Base-by-base conservation (phyloP, 2,113 vertebrate genomes). In the Grus americana region DNA sequence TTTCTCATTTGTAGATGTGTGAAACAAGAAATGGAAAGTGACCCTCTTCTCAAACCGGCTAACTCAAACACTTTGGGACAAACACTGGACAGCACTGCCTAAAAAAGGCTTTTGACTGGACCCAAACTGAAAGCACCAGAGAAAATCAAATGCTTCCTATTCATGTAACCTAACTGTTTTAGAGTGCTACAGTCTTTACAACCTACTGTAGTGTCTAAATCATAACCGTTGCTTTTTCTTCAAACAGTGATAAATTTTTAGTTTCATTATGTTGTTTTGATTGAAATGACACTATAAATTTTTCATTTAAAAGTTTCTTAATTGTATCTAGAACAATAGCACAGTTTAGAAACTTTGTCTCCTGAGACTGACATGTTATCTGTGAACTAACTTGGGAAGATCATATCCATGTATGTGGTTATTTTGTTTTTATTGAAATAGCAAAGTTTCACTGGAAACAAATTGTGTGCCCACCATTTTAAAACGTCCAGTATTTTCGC, bases 101-200 rank as follows among this genome's bases (percentile, higher is more conserved):
- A 98, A 98, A 98, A 87, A 49, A 97, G 97, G 97, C 97, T 96
- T 97, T 97, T 90, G 95, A 97, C 88, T 75, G 96, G 97, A 98
- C 97, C 97, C 95, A 95, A 95, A 97, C 96, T 86, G 73, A 98
- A 98, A 99, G 99, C 99, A 99, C 98, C 98, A 98, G 98, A 99
- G 98, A 98, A 99, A 99, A 98, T 98, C 98, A 96, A 92, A 98
- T 98, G 98, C 98, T 98, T 99, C 98, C 98, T 99, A n/a, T 95
- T 93, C 97, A 97, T 97, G 83, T 93, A 97, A 95, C 97, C 98
- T 97, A 93, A 97, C 95, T 97, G 96, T 98, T 97, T 95, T 96
- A 97, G 98, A 95, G 88, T 93, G 92, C 98, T 97, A 90, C 92
- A 98, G 97, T 97, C 96, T 95, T 96, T 84, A 83, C 83, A 29